Conservation (phyloP, 2,888 invertebrate species). For the Pseudococcus longispinus region DNA sequence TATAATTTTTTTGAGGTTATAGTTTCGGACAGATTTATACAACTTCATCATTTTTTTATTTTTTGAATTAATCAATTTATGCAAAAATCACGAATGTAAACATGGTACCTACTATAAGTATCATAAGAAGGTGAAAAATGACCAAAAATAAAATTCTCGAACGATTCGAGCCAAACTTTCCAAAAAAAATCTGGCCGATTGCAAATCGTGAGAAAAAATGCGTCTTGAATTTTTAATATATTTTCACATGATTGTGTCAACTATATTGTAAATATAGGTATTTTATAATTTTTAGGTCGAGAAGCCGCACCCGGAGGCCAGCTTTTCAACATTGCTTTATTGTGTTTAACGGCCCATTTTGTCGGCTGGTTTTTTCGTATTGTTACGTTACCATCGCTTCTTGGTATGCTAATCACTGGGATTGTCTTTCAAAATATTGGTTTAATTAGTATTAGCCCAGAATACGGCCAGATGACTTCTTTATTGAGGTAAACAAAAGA, state of each 20-base stretch:
- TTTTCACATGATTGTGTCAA: background rate
- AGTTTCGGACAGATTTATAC: no score
- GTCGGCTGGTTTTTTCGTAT: slow-evolving; percentile 83
- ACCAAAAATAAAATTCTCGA: no score
- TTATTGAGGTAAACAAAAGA: slow-evolving; percentile 71
- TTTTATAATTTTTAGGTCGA: slow-evolving; percentile 43
- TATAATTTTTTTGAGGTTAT: no score
- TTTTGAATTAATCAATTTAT: no score
- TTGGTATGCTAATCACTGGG: slow-evolving; percentile 87
- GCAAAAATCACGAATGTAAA: no score
- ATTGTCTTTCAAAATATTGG: slow-evolving; percentile 77
- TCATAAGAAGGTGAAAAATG: no score
- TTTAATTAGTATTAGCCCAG: slow-evolving; percentile 74
- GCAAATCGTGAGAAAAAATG: background rate
- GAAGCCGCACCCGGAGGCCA: slow-evolving; percentile 85
- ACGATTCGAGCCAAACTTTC: no score
- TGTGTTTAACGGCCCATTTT: slow-evolving; percentile 79
- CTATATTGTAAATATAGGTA: background rate
- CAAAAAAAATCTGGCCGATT: no score
- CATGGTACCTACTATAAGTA: no score
- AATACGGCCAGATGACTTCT: slow-evolving; percentile 72
- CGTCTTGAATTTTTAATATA: background rate
- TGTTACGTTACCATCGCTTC: slow-evolving; percentile 81
- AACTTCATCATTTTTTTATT: no score
- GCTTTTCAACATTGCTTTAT: slow-evolving; percentile 77